Evolutionary conservation across 2,113 vertebrate species (phyloP).

Genomic region (Prunella fulvescens): DNA sequence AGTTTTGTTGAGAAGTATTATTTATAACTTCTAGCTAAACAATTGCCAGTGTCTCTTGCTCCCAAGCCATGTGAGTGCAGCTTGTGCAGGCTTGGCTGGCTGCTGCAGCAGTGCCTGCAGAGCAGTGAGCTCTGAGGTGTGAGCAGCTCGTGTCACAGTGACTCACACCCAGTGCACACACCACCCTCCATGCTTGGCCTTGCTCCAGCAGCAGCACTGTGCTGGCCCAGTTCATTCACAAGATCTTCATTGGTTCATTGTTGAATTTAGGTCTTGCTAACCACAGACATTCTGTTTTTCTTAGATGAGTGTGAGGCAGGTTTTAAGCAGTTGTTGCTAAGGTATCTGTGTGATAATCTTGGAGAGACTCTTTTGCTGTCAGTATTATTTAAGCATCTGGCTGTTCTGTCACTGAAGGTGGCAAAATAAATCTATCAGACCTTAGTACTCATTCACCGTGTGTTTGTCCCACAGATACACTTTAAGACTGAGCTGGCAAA

Average conservation of each 20-base stretch:
- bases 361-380: background rate
- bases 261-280: background rate
- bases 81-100: background rate
- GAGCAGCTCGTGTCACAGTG: background rate
- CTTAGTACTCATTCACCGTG: background rate
- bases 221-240: background rate
- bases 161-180: accelerated
- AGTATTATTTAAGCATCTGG: background rate
- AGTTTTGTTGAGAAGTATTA: background rate
- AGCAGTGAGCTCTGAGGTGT: background rate
- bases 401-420: background rate
- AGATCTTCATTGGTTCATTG: background rate
- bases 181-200: background rate
- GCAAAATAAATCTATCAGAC: background rate
- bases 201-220: accelerated
- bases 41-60: background rate
- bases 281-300: background rate
- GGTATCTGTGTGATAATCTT: background rate
- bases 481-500: background rate
- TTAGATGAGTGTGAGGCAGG: background rate
- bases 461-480: background rate
- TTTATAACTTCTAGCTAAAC: background rate
- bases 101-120: background rate
- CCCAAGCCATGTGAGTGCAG: background rate
- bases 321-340: background rate